phyloP scores from a whole-genome alignment of 2,888 invertebrate species.

The Lithophane ornitopus region DNA sequence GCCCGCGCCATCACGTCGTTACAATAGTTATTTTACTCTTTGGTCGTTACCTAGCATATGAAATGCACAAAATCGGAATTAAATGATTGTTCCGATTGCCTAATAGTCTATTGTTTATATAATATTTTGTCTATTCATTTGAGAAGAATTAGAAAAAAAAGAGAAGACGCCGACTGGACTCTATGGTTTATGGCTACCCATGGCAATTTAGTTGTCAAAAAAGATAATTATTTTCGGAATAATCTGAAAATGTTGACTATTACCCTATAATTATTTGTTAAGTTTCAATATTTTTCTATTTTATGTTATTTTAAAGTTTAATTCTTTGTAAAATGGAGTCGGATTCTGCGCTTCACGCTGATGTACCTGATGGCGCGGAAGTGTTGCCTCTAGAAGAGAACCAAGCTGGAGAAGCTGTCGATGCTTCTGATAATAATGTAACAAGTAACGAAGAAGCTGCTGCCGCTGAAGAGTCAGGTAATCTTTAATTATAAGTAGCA shows the following conservation, averaged over 20 bases:
- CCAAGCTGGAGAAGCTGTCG: conserved; percentile 79
- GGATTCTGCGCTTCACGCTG: conserved; percentile 82
- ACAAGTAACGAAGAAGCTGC: conserved; percentile 80
- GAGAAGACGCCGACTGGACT: conserved; percentile 63
- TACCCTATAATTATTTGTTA: conserved; percentile 65
- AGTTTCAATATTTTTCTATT: conserved; percentile 79
- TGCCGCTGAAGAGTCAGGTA: conserved; percentile 80
- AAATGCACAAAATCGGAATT: not conserved
- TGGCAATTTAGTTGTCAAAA: conserved; percentile 75
- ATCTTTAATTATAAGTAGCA: not conserved
- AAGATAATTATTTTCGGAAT: conserved; percentile 69
- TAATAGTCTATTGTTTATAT: conserved; percentile 12
- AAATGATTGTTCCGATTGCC: not conserved
- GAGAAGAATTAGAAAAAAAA: conserved; percentile 41
- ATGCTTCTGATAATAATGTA: conserved; percentile 82
- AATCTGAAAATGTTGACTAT: conserved; percentile 74
- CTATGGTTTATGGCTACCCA: conserved; percentile 66
- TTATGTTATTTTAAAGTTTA: conserved; percentile 60
- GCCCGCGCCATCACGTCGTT: no score
- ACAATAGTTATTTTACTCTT: no score
- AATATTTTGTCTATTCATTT: conserved; percentile 3
- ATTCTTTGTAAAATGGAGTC: conserved; percentile 81
- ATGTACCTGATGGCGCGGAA: conserved; percentile 88
- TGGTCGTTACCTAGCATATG: no score
- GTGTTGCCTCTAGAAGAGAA: conserved; percentile 84